Evolutionary conservation across 2,797 vertebrate species (phyloP).

Genomic region (Anguilla anguilla): DNA sequence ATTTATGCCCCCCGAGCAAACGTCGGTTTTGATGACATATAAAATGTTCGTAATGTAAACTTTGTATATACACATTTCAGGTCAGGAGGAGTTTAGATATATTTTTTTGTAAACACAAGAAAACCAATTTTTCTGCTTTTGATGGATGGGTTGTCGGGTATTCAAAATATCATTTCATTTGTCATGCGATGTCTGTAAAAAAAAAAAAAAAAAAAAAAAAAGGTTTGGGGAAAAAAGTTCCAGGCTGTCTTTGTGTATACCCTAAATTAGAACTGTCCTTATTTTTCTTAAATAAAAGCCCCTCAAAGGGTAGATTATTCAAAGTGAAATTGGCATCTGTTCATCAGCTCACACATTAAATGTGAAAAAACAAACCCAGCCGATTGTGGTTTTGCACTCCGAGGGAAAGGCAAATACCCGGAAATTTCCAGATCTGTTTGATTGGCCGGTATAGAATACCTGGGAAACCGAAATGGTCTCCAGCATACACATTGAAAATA

Average conservation of each 20-base stretch:
- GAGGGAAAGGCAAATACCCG: slow-evolving; percentile 44
- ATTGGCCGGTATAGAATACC: slow-evolving; percentile 31
- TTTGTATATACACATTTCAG: slow-evolving; percentile 48
- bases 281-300: not conserved
- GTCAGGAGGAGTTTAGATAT: slow-evolving; percentile 54
- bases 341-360: slow-evolving; percentile 36
- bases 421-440: slow-evolving; percentile 32
- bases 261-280: not conserved
- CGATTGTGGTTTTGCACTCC: slow-evolving; percentile 32
- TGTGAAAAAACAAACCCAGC: slow-evolving; percentile 26
- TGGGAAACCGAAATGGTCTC: slow-evolving; percentile 34
- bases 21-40: slow-evolving; percentile 61
- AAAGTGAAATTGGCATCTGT: slow-evolving; percentile 16
- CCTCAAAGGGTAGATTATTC: not conserved
- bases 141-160: slow-evolving; percentile 43
- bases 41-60: slow-evolving; percentile 54
- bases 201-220: slow-evolving; percentile 17
- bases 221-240: slow-evolving; percentile 9
- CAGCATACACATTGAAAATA: slow-evolving; percentile 30
- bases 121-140: slow-evolving; percentile 42
- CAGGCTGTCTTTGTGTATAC: not conserved
- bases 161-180: slow-evolving; percentile 44
- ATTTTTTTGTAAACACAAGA: slow-evolving; percentile 48
- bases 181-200: slow-evolving; percentile 32
- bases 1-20: slow-evolving; percentile 53